Percentiles rank a stretch among this genome's conserved stretches.
phyloP scores from a whole-genome alignment of 2,888 invertebrate species.

The Tuta absoluta region DNA sequence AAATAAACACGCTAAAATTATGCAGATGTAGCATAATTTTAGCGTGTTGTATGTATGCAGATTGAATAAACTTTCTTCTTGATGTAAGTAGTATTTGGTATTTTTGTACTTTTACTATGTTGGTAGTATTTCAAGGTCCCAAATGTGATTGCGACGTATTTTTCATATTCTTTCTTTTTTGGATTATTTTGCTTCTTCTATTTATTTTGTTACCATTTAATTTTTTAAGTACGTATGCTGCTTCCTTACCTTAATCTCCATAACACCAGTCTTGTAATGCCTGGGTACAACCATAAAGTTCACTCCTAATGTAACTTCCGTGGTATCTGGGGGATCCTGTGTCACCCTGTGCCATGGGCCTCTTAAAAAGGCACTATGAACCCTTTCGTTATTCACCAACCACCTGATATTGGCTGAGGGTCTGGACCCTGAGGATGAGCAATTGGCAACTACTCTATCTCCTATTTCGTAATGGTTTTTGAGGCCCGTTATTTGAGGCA shows the following conservation, averaged over 20 bases:
- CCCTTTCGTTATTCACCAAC: conserved; percentile 89
- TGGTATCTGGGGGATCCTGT: conserved; percentile 79
- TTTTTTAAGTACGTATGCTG: too few relatives aligned
- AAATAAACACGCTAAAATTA: too few relatives aligned
- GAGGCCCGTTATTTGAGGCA: conserved; percentile 90
- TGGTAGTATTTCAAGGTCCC: too few relatives aligned
- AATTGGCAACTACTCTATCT: conserved; percentile 88
- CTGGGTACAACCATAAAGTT: conserved; percentile 86
- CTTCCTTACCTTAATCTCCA: conserved; percentile 88
- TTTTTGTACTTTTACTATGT: too few relatives aligned
- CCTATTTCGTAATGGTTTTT: conserved; percentile 87
- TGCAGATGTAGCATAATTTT: too few relatives aligned
- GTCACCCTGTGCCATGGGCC: conserved; percentile 77
- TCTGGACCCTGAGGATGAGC: conserved; percentile 88
- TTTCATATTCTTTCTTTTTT: too few relatives aligned
- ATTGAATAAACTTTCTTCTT: too few relatives aligned
- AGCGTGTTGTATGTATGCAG: too few relatives aligned
- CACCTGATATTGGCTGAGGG: conserved; percentile 90
- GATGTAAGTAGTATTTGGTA: too few relatives aligned
- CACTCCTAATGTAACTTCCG: conserved; percentile 87
- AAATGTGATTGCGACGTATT: too few relatives aligned
- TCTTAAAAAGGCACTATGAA: conserved; percentile 69
- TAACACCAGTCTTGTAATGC: conserved; percentile 89
- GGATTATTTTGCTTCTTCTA: too few relatives aligned
- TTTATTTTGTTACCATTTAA: too few relatives aligned